Evolutionary conservation across 2,888 invertebrate genomes (phyloP).

Genomic region (Sepiola atlantica): DNA sequence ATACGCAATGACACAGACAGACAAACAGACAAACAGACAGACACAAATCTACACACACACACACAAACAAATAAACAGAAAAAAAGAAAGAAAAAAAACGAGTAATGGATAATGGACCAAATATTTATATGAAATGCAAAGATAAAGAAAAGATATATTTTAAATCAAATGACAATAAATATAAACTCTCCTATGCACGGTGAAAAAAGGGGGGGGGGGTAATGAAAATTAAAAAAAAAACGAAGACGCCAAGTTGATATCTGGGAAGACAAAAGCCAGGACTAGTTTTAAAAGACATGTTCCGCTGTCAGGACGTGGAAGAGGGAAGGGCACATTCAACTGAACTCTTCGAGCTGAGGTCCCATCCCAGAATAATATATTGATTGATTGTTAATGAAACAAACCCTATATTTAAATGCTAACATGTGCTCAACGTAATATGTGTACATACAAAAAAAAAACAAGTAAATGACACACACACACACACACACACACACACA

Average conservation of each 20-base stretch:
- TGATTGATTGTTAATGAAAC: neutral
- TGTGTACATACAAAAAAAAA: neutral
- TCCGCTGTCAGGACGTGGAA: neutral
- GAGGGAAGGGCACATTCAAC: neutral
- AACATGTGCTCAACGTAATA: neutral
- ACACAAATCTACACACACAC: conserved; percentile 43
- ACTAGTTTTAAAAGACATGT: neutral
- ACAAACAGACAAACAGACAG: neutral
- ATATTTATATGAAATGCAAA: neutral
- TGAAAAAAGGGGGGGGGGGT: neutral
- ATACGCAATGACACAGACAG: neutral
- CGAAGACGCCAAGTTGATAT: neutral
- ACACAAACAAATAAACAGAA: conserved; percentile 45
- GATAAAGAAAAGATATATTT: neutral
- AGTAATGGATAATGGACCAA: neutral
- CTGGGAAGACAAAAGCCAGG: neutral
- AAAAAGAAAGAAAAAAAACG: neutral
- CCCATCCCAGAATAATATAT: neutral
- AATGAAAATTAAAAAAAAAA: neutral
- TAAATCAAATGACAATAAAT: neutral
- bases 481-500: no score
- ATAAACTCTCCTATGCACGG: neutral
- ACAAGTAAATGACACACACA: no score
- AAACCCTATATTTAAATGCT: neutral
- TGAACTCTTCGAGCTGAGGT: neutral